Base-by-base conservation (phyloP, 2,888 invertebrate species). In the Drosophila engyochracea region DNA sequence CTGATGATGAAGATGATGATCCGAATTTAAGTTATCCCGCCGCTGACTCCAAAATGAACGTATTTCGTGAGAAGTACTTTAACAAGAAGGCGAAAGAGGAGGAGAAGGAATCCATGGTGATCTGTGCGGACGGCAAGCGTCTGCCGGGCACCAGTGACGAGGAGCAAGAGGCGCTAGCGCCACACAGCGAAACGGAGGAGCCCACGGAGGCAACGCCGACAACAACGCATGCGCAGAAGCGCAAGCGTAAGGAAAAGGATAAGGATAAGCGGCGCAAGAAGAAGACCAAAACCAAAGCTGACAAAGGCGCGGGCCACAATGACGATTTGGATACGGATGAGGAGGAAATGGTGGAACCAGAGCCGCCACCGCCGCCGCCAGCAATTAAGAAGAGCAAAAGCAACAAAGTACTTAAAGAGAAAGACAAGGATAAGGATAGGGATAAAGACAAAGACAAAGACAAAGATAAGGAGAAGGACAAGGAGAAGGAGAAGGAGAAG, bases 1-100 rank as follows among this genome's bases (percentile, higher is more conserved):
- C 96, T 14, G 97, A 97, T 25, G 97, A 97, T 91, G 97, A 97
- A 31, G 97, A 97, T 91, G 96, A 96, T 92, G 96, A 96, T 92
- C 95, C 96, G 65, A 96, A 96, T 70, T 95, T 96, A 5, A 96
- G 96, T 91, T 96, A 95, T 93, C 95, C 94, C 12, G 91, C 92
- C 62, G 91, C 92, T 12, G 94, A 94, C 77, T 90, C 93, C 7
- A 94, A 94, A 79, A 93, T 93, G 90, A 93, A 93, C 75, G 93
- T 93, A 22, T 93, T 93, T 75, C 93, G 92, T 76, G 94, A 89
- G 91, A 94, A 92, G 91, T 94, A 91, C 87, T 94, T 88, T 81
- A 94, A 89, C 53, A 94, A 94, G 52, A 92, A 93, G 73, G 88
- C 91, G 63, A 91, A 91, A 70, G 91, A 91, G 3, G 86, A 79